Evolutionary conservation across 2,888 invertebrate species (phyloP).

Genomic region (Andricus quercusramuli): DNA sequence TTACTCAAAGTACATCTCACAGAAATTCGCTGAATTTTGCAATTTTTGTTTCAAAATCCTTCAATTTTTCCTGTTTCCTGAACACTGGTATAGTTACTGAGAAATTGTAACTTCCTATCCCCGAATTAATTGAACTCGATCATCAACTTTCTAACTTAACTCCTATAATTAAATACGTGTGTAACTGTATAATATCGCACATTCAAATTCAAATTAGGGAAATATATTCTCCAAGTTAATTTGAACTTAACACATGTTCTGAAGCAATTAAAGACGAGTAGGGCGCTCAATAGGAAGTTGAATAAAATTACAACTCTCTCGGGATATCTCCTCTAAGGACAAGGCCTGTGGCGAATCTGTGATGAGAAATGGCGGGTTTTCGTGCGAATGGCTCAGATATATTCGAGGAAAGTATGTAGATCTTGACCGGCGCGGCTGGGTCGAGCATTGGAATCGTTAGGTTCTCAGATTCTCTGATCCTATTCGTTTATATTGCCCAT

Average conservation of each 20-base stretch:
- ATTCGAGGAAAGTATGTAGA: slow-evolving; percentile 49
- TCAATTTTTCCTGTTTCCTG: no score
- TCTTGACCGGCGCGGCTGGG: slow-evolving; percentile 40
- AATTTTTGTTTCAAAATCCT: no score
- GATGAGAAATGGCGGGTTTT: slow-evolving; percentile 41
- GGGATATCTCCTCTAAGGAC: slow-evolving; percentile 19
- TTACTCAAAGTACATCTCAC: no score
- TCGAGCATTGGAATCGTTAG: slow-evolving; percentile 38
- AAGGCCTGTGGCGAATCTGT: not conserved
- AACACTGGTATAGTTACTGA: no score
- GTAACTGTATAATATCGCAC: not conserved
- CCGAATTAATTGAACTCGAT: no score
- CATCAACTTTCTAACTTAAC: no score
- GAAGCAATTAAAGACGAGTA: slow-evolving; percentile 17
- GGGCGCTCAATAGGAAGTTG: not conserved
- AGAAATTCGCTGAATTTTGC: no score
- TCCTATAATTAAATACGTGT: no score
- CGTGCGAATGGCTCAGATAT: slow-evolving; percentile 12
- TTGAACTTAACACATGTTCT: slow-evolving; percentile 26
- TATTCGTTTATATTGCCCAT: slow-evolving; percentile 48
- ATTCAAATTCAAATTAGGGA: not conserved
- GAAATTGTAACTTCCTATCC: no score
- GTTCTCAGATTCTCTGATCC: slow-evolving; percentile 43
- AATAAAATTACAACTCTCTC: not conserved
- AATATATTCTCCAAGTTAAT: slow-evolving; percentile 27